Base-by-base conservation (phyloP, 64 coral and sea anemone species). In the Stichodactyla mertensii region DNA sequence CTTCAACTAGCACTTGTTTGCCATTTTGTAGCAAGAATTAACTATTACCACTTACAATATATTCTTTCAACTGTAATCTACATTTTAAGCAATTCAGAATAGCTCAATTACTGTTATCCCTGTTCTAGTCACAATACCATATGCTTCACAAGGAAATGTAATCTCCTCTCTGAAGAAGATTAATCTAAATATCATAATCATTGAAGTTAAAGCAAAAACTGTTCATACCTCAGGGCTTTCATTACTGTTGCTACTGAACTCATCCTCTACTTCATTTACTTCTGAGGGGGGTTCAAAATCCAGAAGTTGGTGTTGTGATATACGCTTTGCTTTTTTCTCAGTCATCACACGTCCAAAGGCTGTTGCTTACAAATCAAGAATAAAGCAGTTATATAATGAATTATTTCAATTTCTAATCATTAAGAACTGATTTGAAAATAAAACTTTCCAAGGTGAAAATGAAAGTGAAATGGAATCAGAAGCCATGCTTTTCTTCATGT, bases 241-340 rank as follows among this genome's bases (percentile, higher is more conserved):
- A 85, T 60, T 26, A 55, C 20, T 60, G 9, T n/a, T 28, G 54
- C 83, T 85, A 16, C 57, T 85, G 16, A 61, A 85, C 5, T 85
- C 83, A 54, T 85, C 56, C 27, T 85, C 83, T 61, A 36, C 31
- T 36, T 45, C 60, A 64, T 85, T 85, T 5, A 85, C 54, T 55
- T 85, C 51, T 61, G 83, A 55, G 6, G 56, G 55, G 20, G 45
- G 27, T 9, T 85, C 60, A 22, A 57, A 57, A 20, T 57, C 55
- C 19, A 82, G 51, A 55, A 57, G 55, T 7, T 55, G 28, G 54
- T 82, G 80, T 57, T 82, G 80, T 20, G 55, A 55, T 22, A 55
- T 57, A 16, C 80, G 52, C 80, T 82, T 82, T 55, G 80, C 27
- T 55, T 57, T 82, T 57, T 82, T 82, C 80, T 82, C 80, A 19